A percentile compares a stretch with the other conserved stretches of the same genome.
Evolutionary conservation across 2,797 vertebrate species (phyloP).

Genomic region (Anguilla obscura): DNA sequence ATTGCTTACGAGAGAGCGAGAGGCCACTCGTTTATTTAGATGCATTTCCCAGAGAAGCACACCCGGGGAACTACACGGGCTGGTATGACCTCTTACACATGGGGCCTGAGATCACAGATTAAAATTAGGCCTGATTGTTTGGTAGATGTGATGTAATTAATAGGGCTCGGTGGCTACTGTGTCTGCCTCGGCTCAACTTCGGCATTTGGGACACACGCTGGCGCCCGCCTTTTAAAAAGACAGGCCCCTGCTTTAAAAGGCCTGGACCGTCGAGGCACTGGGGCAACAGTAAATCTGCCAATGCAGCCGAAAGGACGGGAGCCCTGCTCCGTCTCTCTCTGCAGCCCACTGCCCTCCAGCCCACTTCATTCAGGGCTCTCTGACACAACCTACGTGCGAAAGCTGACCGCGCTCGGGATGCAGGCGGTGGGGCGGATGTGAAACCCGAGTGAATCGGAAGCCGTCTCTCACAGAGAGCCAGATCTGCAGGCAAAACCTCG

Average conservation of each 20-base stretch:
- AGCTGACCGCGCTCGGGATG: not conserved
- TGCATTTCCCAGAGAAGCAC: not conserved
- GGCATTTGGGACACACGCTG: conserved; percentile 9
- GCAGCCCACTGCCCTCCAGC: not conserved
- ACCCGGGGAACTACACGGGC: not conserved
- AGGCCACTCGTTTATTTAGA: not conserved
- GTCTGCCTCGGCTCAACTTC: not conserved
- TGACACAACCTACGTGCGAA: not conserved
- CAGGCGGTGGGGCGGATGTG: not conserved
- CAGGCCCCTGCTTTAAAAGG: conserved; percentile 3
- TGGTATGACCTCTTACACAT: not conserved
- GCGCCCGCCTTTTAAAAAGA: conserved; percentile 6
- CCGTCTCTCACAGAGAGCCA: not conserved
- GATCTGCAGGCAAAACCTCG: not conserved
- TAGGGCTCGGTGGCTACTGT: not conserved
- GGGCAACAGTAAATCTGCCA: not conserved
- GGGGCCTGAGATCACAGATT: not conserved
- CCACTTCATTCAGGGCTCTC: not conserved
- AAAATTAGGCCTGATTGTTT: conserved; percentile 17
- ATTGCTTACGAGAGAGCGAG: not conserved
- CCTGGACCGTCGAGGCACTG: not conserved
- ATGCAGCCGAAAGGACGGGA: not conserved
- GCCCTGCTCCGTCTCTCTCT: not conserved
- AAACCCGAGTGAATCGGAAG: not conserved
- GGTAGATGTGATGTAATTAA: conserved; percentile 5